A percentile compares a stretch with the other conserved stretches of the same genome.
phyloP scores from a whole-genome alignment of 2,113 vertebrate genomes.

The Megatriorchis doriae region DNA sequence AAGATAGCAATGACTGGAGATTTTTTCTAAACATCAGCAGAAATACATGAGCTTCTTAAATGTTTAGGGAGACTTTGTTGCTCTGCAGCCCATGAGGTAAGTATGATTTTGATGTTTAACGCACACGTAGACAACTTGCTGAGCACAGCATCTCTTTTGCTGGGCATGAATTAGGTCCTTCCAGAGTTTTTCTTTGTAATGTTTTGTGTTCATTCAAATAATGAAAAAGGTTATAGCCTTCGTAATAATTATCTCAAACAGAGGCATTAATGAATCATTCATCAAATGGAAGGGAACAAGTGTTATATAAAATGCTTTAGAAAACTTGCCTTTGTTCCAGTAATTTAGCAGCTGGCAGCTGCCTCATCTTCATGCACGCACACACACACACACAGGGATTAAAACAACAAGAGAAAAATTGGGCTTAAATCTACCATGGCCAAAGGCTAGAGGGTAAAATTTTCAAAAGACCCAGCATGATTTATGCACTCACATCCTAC shows the following conservation, averaged over 20 bases:
- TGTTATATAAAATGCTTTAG: slow-evolving; percentile 19
- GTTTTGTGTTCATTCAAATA: slow-evolving; percentile 6
- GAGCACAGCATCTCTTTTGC: neutral
- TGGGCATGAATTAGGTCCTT: neutral
- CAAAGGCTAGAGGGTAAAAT: neutral
- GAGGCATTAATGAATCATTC: slow-evolving; percentile 48
- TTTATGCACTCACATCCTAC: neutral
- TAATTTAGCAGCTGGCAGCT: slow-evolving; percentile 52
- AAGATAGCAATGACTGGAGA: neutral
- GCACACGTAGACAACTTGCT: neutral
- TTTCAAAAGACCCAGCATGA: neutral
- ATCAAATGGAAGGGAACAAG: slow-evolving; percentile 33
- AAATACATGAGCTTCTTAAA: neutral
- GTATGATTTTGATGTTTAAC: neutral
- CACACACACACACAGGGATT: neutral
- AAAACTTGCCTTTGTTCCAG: slow-evolving; percentile 39
- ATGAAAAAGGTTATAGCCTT: slow-evolving; percentile 6
- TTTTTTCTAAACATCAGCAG: neutral
- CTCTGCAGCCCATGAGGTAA: neutral
- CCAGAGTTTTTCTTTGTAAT: neutral
- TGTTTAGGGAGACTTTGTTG: neutral
- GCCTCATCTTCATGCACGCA: neutral
- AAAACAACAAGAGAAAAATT: neutral
- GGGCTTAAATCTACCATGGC: neutral
- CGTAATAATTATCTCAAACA: slow-evolving; percentile 19